Evolutionary conservation across 2,888 invertebrate species (phyloP).

Genomic region (Tachina grossa): DNA sequence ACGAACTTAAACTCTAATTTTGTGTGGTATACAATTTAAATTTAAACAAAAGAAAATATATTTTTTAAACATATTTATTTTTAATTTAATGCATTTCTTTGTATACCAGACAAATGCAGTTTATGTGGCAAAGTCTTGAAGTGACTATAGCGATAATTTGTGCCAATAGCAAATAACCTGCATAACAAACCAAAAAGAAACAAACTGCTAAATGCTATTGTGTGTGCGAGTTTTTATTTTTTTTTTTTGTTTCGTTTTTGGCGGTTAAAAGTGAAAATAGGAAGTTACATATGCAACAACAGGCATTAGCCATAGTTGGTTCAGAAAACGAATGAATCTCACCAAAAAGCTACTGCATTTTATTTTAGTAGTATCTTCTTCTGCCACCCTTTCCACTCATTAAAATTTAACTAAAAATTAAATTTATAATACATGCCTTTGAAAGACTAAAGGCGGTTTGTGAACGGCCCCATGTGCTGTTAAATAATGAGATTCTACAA

Average conservation of each 20-base stretch:
- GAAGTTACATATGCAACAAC: constrained; percentile 51
- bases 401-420: not conserved
- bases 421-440: not conserved
- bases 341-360: constrained; percentile 9
- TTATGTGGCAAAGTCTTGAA: constrained; percentile 50
- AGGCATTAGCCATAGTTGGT: constrained; percentile 7
- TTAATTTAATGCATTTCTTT: not conserved
- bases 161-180: constrained; percentile 50
- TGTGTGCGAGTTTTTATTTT: too few relatives aligned
- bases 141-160: constrained; percentile 61
- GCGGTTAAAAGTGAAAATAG: constrained; percentile 70
- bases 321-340: constrained; percentile 10
- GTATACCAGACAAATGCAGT: constrained; percentile 12
- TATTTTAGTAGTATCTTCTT: not conserved
- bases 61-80: not conserved
- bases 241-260: constrained; percentile 18
- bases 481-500: too few relatives aligned
- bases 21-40: not conserved
- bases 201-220: not conserved
- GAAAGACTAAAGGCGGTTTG: not conserved
- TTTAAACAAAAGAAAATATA: not conserved
- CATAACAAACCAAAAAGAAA: not conserved
- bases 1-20: constrained; percentile 32
- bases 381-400: not conserved
- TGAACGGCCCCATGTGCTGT: too few relatives aligned